Evolutionary conservation across 2,113 vertebrate genomes (phyloP).

Genomic region (Lophius piscatorius): DNA sequence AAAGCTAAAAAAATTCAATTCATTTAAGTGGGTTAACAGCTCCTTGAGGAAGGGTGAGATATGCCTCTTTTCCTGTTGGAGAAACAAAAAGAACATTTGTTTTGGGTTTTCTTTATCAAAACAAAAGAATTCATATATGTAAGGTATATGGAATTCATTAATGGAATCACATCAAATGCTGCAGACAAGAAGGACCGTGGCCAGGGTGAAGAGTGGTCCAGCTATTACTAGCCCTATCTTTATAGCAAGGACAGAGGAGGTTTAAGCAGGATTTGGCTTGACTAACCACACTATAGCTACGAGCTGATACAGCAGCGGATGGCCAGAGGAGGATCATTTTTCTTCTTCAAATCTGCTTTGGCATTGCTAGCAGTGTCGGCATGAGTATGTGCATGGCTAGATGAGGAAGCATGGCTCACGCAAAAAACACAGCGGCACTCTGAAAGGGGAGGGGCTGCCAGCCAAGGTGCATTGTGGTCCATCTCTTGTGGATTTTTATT

Average conservation of each 20-base stretch:
- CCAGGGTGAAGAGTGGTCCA: constrained; percentile 21
- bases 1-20: constrained; percentile 46
- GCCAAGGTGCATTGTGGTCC: constrained; percentile 60
- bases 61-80: constrained; percentile 56
- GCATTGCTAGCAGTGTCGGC: constrained; percentile 52
- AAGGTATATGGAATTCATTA: background rate
- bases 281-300: constrained; percentile 60
- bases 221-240: constrained; percentile 44
- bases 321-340: constrained; percentile 73
- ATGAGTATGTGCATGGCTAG: constrained; percentile 20
- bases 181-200: too few relatives aligned
- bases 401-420: constrained; percentile 9
- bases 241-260: constrained; percentile 57
- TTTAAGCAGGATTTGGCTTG: constrained; percentile 67
- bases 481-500: constrained; percentile 50
- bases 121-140: too few relatives aligned
- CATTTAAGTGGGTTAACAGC: constrained; percentile 52
- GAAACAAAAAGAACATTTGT: too few relatives aligned
- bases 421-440: constrained; percentile 34
- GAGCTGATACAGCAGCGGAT: constrained; percentile 64
- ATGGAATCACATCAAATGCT: background rate
- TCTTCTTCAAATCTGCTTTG: constrained; percentile 77
- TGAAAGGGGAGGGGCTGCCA: constrained; percentile 39
- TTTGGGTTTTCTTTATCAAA: too few relatives aligned
- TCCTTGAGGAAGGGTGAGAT: constrained; percentile 49